Evolutionary conservation across 2,113 vertebrate genomes (phyloP), one percentile per base, ranked within the genome.

Genomic region (Numenius arquata): DNA sequence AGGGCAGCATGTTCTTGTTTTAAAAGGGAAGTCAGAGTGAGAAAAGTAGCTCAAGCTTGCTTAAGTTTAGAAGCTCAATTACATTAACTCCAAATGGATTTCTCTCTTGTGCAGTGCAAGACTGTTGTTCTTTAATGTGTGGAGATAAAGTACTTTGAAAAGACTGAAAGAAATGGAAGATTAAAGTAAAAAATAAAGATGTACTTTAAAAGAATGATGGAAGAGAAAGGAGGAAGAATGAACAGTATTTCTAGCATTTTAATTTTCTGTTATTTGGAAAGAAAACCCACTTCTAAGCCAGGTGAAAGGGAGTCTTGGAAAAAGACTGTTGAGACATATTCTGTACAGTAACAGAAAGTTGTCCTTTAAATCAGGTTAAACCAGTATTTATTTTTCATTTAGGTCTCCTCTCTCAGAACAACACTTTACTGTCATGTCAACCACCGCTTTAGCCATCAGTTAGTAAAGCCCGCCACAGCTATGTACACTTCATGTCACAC

Each of bases 401-500:
- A 43, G 17, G 27, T 61, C 19, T 59, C 26, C 36, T 61, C 21
- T 48, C 68, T 52, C 34, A 65, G 78, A 71, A 41, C 7, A 73
- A 6, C 40, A 52, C 47, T 38, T 36, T 22, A 36, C 4, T 53
- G 26, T 34, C 34, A 66, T 0, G 0, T 66, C 72, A 71, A 17
- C 19, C 41, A 17, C 43, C 22, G 23, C 29, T 73, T 62, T 9
- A 55, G 41, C 41, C 88, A 78, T 25, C 15, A 8, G 8, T 34
- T 10, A n/a, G 48, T 7, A 0, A 50, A 30, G 16, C 14, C 9
- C 12, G 26, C 30, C n/a, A 14, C 23, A 79, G 26, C 19, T 30
- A 67, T 0, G 2, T 15, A 22, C 59, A n/a, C 12, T 30, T 23
- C 3, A 47, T 1, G 6, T 26, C 29, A 15, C 4, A 5, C 6